A percentile compares a stretch with the other conserved stretches of the same genome.
Conservation (phyloP, 2,797 vertebrate genomes). For the Cyclopterus lumpus region DNA sequence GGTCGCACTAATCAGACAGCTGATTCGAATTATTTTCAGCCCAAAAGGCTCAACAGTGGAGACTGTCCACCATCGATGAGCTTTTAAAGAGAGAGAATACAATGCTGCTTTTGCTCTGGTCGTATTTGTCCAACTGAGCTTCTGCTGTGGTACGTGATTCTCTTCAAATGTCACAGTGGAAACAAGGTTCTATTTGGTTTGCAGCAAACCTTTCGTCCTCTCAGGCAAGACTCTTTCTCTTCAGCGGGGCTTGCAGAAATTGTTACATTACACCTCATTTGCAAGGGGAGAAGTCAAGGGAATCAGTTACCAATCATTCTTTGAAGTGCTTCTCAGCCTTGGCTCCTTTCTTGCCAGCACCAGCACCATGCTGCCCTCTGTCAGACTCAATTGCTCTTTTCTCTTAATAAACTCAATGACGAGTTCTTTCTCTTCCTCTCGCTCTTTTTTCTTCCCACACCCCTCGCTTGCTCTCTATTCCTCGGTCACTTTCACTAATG, state of each 20-base stretch:
- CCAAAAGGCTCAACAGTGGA: constrained; percentile 54
- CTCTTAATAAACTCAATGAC: constrained; percentile 71
- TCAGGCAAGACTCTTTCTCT: constrained; percentile 29
- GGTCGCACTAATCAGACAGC: constrained; percentile 73
- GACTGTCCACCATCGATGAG: constrained; percentile 38
- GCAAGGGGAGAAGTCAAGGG: constrained; percentile 56
- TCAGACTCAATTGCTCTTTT: constrained; percentile 71
- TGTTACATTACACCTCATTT: constrained; percentile 62
- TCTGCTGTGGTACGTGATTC: constrained; percentile 23
- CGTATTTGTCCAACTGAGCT: constrained; percentile 49
- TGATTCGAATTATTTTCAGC: constrained; percentile 73
- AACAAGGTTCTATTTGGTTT: constrained; percentile 56
- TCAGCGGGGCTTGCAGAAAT: constrained; percentile 45
- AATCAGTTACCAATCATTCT: constrained; percentile 62
- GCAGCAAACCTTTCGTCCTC: constrained; percentile 41
- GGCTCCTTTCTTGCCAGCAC: constrained; percentile 35
- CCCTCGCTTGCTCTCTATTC: constrained; percentile 34
- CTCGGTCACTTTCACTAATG: constrained; percentile 67
- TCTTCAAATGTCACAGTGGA: constrained; percentile 41
- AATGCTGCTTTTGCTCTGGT: constrained; percentile 35
- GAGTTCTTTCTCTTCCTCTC: constrained; percentile 44
- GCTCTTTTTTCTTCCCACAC: constrained; percentile 10
- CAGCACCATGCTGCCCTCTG: constrained; percentile 54
- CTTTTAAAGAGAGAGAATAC: constrained; percentile 45
- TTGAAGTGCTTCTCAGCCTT: constrained; percentile 65